A percentile compares a stretch with the other conserved stretches of the same genome.
Evolutionary conservation across 37 sponge, comb jelly and placozoan genomes (phyloP).

Genomic region (Mnemiopsis leidyi): DNA sequence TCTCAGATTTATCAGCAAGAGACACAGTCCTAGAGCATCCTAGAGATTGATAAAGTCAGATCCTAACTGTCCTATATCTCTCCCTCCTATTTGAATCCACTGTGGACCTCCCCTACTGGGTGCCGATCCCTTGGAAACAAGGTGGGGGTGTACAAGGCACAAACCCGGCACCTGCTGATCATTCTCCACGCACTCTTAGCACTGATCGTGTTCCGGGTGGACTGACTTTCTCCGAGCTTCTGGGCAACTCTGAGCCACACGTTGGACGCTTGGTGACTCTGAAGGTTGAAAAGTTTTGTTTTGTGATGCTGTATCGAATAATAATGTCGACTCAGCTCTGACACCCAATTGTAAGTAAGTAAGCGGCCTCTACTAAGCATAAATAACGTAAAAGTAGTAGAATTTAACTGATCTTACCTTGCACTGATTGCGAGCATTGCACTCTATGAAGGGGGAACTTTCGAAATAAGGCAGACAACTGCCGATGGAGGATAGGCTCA

Average conservation of each 20-base stretch:
- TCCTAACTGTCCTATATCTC: neutral
- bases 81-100: neutral
- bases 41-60: neutral
- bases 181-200: neutral
- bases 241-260: slow-evolving; percentile 50
- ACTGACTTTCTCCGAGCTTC: neutral
- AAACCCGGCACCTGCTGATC: slow-evolving; percentile 61
- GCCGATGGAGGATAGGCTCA: slow-evolving; percentile 55
- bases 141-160: slow-evolving; percentile 53
- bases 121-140: slow-evolving; percentile 29
- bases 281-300: too few species aligned
- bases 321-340: too few species aligned
- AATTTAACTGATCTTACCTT: neutral
- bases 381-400: neutral
- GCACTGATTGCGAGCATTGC: slow-evolving; percentile 6
- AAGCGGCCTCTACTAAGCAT: too few species aligned
- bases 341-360: too few species aligned
- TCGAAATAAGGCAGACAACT: slow-evolving; percentile 54
- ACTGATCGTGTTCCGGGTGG: slow-evolving; percentile 25
- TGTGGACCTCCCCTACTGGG: neutral
- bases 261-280: neutral
- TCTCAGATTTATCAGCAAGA: too few species aligned
- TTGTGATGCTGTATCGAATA: too few species aligned
- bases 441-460: slow-evolving; percentile 51
- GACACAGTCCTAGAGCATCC: neutral